phyloP scores from a whole-genome alignment of 2,888 invertebrate genomes.

The Euzophera pinguis region DNA sequence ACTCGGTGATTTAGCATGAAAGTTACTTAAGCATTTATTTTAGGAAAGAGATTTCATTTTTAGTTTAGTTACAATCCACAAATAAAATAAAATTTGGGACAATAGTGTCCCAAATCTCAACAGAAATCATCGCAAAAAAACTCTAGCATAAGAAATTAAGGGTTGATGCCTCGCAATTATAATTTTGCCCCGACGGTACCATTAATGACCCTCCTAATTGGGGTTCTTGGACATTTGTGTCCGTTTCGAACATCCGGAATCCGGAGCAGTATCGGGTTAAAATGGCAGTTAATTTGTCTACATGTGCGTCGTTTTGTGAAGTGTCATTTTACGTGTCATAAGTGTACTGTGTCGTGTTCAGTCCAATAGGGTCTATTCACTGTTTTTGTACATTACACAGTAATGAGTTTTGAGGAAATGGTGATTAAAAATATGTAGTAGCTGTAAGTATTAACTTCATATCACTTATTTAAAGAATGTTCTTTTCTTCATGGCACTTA shows the following conservation, averaged over 20 bases:
- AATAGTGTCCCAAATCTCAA: background rate
- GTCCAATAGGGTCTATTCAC: background rate
- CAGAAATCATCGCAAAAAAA: slow-evolving; percentile 10
- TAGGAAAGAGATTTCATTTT: too few relatives aligned
- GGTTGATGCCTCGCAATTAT: slow-evolving; percentile 24
- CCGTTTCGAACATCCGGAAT: slow-evolving; percentile 34
- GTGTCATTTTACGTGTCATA: slow-evolving; percentile 8
- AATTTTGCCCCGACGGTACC: slow-evolving; percentile 36
- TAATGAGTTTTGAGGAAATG: background rate
- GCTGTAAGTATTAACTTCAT: too few relatives aligned
- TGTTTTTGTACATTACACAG: background rate
- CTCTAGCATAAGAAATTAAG: slow-evolving; percentile 14
- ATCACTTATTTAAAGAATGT: too few relatives aligned
- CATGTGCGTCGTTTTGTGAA: slow-evolving; percentile 4
- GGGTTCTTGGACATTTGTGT: slow-evolving; percentile 34
- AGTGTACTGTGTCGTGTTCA: background rate
- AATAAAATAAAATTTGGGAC: background rate
- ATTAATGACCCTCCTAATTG: slow-evolving; percentile 55
- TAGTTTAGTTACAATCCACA: background rate
- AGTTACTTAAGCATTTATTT: too few relatives aligned
- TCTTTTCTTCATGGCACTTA: too few relatives aligned
- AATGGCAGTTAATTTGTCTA: slow-evolving; percentile 23
- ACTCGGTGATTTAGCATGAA: too few relatives aligned
- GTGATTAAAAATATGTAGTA: too few relatives aligned
- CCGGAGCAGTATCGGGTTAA: slow-evolving; percentile 20